Evolutionary conservation across 2,888 invertebrate species (phyloP), one percentile per base, ranked within the genome.

Genomic region (Cephus runcator): DNA sequence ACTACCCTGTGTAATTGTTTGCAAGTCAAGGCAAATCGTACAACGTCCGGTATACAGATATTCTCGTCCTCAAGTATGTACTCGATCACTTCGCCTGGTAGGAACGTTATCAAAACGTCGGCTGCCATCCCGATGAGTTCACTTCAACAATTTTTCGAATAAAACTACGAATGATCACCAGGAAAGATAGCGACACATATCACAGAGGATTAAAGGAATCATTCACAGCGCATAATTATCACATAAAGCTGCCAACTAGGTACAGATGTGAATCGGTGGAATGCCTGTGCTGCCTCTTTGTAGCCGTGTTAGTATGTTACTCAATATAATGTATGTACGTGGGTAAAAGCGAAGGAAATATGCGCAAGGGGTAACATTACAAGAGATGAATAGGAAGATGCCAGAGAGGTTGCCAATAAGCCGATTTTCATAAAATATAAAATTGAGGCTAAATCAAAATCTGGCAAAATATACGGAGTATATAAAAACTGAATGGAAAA

Each of bases 21-120:
- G 88, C 94, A 94, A 31, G 94, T 93, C 75, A 91, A 84, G 33
- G 93, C 92, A 83, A 94, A 93, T 85, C 92, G 92, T 23, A 93
- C 79, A 73, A 94, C 91, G 88, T 94, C 94, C 11, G 23, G 40
- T 69, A 90, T 84, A 9, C 75, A 76, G 35, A 91, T 82, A 73
- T 80, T 80, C 23, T 81, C 81, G 75, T 88, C 83, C 75, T 89
- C 88, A 68, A 91, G 83, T 73, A 91, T 90, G n/a, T 87, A 84
- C 75, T 88, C 89, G 71, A 88, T 83, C 12, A 91, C 82, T 77
- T 91, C 91, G 69, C 83, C 82, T 35, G 90, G 90, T 34, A 91
- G 80, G 73, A 82, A 86, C 12, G 86, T 87, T 77, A 88, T 84
- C 78, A 85, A 83, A 76, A 87, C 82, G 78, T 87, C 85, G 73